A percentile compares a stretch with the other conserved stretches of the same genome.
Conservation (phyloP, 2,797 vertebrate species). For the Helostoma temminkii region DNA sequence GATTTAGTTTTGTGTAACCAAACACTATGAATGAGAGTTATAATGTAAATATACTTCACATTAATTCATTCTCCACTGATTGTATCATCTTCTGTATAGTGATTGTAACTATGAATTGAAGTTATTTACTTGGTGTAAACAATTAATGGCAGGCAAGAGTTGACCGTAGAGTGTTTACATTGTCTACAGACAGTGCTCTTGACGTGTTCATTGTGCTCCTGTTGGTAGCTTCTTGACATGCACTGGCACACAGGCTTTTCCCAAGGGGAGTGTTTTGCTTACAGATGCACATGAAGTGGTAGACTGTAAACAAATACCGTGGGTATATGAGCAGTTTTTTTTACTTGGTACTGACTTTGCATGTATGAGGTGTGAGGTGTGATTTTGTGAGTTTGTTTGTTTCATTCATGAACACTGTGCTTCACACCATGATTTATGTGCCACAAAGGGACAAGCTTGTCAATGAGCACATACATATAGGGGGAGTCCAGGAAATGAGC, state of each 20-base stretch:
- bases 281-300: not conserved
- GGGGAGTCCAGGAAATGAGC: conserved; percentile 52
- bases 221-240: not conserved
- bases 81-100: not conserved
- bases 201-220: conserved; percentile 6
- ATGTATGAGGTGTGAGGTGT: not conserved
- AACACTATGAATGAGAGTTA: not conserved
- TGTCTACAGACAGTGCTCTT: not conserved
- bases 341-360: not conserved
- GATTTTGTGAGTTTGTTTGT: conserved; percentile 24
- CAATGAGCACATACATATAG: conserved; percentile 33
- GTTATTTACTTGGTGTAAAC: not conserved
- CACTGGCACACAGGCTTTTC: not conserved
- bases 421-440: conserved; percentile 37
- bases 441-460: conserved; percentile 29
- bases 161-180: not conserved
- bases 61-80: not conserved
- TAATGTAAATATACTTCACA: not conserved
- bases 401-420: conserved; percentile 18
- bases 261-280: conserved; percentile 16
- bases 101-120: not conserved
- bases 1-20: not conserved
- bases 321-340: not conserved
- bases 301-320: conserved; percentile 5
- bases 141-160: not conserved